phyloP scores from a whole-genome alignment of 2,888 invertebrate species.

The Phortica magna region DNA sequence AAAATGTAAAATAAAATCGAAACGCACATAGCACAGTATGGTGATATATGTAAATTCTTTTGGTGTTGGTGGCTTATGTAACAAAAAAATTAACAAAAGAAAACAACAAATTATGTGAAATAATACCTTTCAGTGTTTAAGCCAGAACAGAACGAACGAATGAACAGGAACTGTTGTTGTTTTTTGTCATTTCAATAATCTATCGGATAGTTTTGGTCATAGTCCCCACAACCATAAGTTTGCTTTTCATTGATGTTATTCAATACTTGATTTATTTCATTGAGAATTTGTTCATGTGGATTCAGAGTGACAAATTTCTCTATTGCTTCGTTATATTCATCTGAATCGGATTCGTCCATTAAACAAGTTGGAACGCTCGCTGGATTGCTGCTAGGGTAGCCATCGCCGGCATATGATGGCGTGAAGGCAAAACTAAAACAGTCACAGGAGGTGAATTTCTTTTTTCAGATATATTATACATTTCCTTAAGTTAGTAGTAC shows the following conservation, averaged over 20 bases:
- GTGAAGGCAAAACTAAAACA: constrained; percentile 14
- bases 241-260: constrained; percentile 23
- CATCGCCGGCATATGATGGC: not conserved
- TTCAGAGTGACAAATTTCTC: constrained; percentile 46
- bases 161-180: not conserved
- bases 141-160: too few species aligned
- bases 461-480: not conserved
- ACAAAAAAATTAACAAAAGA: not conserved
- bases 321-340: constrained; percentile 52
- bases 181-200: not conserved
- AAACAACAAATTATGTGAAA: constrained; percentile 5
- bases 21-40: constrained; percentile 8
- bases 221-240: not conserved
- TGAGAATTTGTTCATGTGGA: constrained; percentile 52
- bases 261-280: constrained; percentile 49
- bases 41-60: constrained; percentile 23
- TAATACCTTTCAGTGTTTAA: constrained; percentile 57
- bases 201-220: not conserved
- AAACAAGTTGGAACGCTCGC: constrained; percentile 49
- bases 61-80: constrained; percentile 40
- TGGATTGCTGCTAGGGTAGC: constrained; percentile 19
- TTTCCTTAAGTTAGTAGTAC: constrained; percentile 14
- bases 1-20: not conserved
- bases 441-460: not conserved
- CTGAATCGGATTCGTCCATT: constrained; percentile 64